Percentiles rank a stretch among this genome's conserved stretches.
phyloP scores from a whole-genome alignment of 1,140 invertebrate genomes.

The Aphidius gifuensis region DNA sequence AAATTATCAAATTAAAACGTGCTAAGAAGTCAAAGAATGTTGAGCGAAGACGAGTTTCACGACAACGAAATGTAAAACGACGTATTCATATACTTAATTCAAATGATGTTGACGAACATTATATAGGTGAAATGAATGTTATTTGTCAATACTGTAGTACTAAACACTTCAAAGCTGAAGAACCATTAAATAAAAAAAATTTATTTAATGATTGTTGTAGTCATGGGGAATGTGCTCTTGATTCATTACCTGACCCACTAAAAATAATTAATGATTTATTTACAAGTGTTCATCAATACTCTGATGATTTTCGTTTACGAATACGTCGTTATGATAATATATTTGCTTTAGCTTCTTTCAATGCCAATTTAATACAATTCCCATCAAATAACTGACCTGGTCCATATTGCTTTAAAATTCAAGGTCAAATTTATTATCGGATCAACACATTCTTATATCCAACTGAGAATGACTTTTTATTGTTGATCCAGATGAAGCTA shows the following conservation, averaged over 20 bases:
- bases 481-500: conserved; percentile 9
- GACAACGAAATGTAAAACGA: too few species aligned
- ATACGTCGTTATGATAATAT: background rate
- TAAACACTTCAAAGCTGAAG: conserved; percentile 13
- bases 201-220: conserved; percentile 1
- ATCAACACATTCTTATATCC: too few species aligned
- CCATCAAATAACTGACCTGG: too few species aligned
- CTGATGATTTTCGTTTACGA: background rate
- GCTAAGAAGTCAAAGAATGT: too few species aligned
- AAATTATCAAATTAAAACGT: too few species aligned
- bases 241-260: background rate
- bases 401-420: too few species aligned
- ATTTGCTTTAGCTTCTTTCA: background rate
- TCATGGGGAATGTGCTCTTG: background rate
- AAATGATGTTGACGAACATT: background rate
- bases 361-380: background rate
- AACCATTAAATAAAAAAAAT: background rate
- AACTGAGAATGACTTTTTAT: conserved; percentile 4
- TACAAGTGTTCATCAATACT: background rate
- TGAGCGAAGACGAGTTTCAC: too few species aligned
- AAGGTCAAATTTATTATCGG: too few species aligned
- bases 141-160: conserved; percentile 7
- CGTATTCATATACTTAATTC: too few species aligned
- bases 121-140: conserved; percentile 8
- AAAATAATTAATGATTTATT: background rate